Base-by-base conservation (phyloP, 2,797 vertebrate genomes). In the Acanthurus tractus region DNA sequence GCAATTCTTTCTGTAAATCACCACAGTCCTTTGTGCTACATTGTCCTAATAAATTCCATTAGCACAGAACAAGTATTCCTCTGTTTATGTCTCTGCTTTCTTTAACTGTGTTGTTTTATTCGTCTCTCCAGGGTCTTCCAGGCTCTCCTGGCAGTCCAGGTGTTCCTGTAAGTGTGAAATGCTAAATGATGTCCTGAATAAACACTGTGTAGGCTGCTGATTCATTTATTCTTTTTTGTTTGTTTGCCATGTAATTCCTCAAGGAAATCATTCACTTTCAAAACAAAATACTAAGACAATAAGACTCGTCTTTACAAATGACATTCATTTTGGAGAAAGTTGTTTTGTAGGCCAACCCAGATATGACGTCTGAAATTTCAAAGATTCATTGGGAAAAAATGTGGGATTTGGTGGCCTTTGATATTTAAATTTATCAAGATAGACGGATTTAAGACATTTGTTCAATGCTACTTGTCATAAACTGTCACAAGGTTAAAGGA, bases 131-230 rank as follows among this genome's bases (percentile, higher is more conserved):
- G 96, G 96, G 96, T 88, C 85, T 94, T 81, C 94, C 94, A 62
- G 96, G 96, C 38, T 86, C 91, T 55, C 76, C 95, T 4, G 96
- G 96, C 54, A 89, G 74, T 68, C 88, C 94, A 52, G 95, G 96
- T 0, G 0, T 64, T 67, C 34, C 82, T 70, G 95, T 96, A 76
- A 95, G 95, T 95, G 82, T 55, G 1, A 72, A 65, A 82, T 18
- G 14, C 48, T 13, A 22, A 67, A 64, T 42, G 9, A 76, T 71
- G 50, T 9, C 10, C 17, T 11, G 57, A 8, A 2, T 53, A 36
- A 75, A 57, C 20, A 2, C 36, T 77, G 11, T 45, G 12, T 18
- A 73, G 36, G 20, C 14, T 76, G 23, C n/a, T 25, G 34, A 72
- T 45, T 13, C 36, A 23, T 25, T 25, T 45, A 17, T 25, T 10